Evolutionary conservation across 1,140 invertebrate genomes (phyloP), one percentile per base, ranked within the genome.

Genomic region (Bathynomus jamesi): DNA sequence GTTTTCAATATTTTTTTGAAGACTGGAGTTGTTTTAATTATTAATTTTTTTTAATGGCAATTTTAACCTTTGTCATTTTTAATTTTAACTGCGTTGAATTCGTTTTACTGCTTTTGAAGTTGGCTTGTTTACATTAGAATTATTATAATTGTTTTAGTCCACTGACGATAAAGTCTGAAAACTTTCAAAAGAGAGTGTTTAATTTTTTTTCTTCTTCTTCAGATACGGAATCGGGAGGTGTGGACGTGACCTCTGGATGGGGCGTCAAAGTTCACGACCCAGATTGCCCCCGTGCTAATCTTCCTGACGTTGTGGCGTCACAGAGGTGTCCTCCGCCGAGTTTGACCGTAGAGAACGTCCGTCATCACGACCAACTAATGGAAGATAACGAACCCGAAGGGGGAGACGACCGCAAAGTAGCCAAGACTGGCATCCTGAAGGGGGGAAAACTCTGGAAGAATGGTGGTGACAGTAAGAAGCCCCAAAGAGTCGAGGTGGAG

Each of bases 381-480:
- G 69, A 73, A 64, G 71, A 72, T 17, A 63, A 71, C 25, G 65
- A 73, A 53, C 61, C 65, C 4, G 72, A 71, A n/a, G 25, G 40
- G 21, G 28, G 60, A 46, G 25, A 64, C 7, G 72, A 74, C 29
- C 63, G 65, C 11, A 70, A 70, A 61, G 68, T 74, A 21, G 72
- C 69, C 40, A 73, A 73, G 66, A 73, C 67, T 32, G 86, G 86
- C 29, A 88, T 88, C 28, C 80, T 88, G 0, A 88, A 88, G 78
- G 86, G 87, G 25, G 87, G 87, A 17, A 85, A 86, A 72, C 79
- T 87, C 4, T 88, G 87, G 86, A 87, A 86, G 72, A 84, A 84
- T 25, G 66, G 71, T 25, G 66, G 72, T 4, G 70, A 69, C 40
- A n/a, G 63, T 31, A 76, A 69, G 62, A 71, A 65, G 32, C 65